phyloP scores from a whole-genome alignment of 2,113 vertebrate genomes.

The Scomber colias region DNA sequence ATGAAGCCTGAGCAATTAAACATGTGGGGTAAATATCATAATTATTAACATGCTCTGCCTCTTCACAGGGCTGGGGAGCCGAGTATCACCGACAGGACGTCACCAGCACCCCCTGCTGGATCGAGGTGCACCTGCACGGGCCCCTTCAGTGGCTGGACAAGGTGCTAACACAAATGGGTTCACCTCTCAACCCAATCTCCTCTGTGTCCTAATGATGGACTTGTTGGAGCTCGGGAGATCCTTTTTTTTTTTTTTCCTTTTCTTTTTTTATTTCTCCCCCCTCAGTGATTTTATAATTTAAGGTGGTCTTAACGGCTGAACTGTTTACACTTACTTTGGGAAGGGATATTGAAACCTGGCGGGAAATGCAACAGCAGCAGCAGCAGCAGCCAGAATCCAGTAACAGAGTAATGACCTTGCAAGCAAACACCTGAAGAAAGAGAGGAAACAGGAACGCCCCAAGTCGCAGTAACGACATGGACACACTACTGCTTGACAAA shows the following conservation, averaged over 20 bases:
- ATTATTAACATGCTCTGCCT: neutral
- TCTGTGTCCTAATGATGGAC: conserved; percentile 95
- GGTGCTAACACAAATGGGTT: conserved; percentile 99
- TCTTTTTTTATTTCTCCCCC: conserved; percentile 11
- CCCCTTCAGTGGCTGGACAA: conserved; percentile 99
- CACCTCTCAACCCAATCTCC: conserved; percentile 97
- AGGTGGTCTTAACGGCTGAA: conserved; percentile 82
- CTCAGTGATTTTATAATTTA: conserved; percentile 79
- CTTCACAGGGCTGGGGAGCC: conserved; percentile 94
- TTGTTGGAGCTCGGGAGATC: conserved; percentile 45
- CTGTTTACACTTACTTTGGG: conserved; percentile 86
- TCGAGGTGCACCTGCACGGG: conserved; percentile 97
- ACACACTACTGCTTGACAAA: conserved; percentile 78
- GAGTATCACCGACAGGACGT: conserved; percentile 98
- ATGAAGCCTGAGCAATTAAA: neutral
- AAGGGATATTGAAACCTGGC: conserved; percentile 72
- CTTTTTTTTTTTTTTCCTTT: conserved; percentile 48
- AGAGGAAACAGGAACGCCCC: conserved; percentile 47
- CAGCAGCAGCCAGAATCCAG: conserved; percentile 52
- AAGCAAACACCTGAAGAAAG: conserved; percentile 55
- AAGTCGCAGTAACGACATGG: conserved; percentile 66
- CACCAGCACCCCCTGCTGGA: conserved; percentile 98
- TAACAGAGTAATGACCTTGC: conserved; percentile 51
- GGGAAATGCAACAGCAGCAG: conserved; percentile 36
- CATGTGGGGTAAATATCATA: neutral